Conservation (phyloP, 2,888 invertebrate species). For the Hyalella azteca region DNA sequence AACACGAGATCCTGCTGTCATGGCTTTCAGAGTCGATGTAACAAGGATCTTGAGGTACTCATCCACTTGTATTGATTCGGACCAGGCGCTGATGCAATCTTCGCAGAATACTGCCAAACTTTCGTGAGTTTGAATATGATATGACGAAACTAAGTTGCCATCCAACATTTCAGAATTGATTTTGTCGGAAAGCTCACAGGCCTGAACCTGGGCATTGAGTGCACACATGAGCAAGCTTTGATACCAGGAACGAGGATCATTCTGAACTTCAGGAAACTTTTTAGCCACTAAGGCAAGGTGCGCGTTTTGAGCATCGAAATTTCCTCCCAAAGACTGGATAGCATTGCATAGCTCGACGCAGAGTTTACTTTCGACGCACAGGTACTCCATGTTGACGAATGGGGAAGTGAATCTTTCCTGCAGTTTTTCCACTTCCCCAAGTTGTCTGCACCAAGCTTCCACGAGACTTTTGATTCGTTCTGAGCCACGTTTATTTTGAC, state of each 20-base stretch:
- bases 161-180: not conserved
- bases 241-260: slow-evolving; percentile 39
- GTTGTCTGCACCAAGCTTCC: slow-evolving; percentile 51
- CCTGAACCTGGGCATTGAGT: slow-evolving; percentile 38
- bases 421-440: slow-evolving; percentile 46
- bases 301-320: slow-evolving; percentile 39
- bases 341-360: slow-evolving; percentile 44
- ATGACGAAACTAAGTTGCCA: not conserved
- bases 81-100: slow-evolving; percentile 46
- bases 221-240: slow-evolving; percentile 43
- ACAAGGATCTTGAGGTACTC: slow-evolving; percentile 43
- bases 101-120: slow-evolving; percentile 50
- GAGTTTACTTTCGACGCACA: slow-evolving; percentile 44
- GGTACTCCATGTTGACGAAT: slow-evolving; percentile 42
- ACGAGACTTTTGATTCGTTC: slow-evolving; percentile 44
- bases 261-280: slow-evolving; percentile 41
- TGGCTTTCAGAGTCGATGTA: slow-evolving; percentile 43
- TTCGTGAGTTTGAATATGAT: slow-evolving; percentile 39
- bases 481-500: slow-evolving; percentile 33
- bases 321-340: slow-evolving; percentile 42
- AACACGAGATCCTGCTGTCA: slow-evolving; percentile 49
- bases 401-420: slow-evolving; percentile 28
- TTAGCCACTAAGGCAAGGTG: slow-evolving; percentile 42
- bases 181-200: slow-evolving; percentile 15
- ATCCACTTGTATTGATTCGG: slow-evolving; percentile 30